A percentile compares a stretch with the other conserved stretches of the same genome.
Conservation (phyloP, 2,888 invertebrate genomes). For the Drosophila histrio region DNA sequence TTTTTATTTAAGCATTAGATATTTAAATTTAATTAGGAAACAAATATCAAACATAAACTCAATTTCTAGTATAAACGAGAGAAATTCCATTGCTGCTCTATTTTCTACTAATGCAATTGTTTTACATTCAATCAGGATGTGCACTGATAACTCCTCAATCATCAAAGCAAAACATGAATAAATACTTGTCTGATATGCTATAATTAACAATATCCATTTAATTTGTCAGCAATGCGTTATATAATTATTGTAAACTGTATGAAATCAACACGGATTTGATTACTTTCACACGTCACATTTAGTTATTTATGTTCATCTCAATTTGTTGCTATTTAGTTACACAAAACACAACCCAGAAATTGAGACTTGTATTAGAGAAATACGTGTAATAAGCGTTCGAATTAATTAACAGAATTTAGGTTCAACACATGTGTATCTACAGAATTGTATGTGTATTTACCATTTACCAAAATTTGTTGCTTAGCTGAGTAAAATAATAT, state of each 20-base stretch:
- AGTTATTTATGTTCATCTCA: neutral
- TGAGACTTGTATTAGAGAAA: neutral
- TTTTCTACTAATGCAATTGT: too few species aligned
- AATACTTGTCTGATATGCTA: neutral
- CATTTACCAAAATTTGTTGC: neutral
- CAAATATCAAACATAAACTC: too few species aligned
- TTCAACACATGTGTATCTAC: neutral
- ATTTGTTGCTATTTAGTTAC: neutral
- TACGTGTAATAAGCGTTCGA: neutral
- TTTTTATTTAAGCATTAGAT: too few species aligned
- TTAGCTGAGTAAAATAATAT: neutral
- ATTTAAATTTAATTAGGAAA: too few species aligned
- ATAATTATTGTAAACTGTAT: neutral
- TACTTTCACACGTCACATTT: neutral
- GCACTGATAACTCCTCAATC: too few species aligned
- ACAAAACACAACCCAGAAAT: neutral
- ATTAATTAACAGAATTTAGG: neutral
- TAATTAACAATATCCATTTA: too few species aligned
- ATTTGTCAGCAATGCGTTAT: too few species aligned
- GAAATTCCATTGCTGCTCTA: too few species aligned
- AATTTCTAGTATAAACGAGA: too few species aligned
- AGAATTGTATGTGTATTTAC: neutral
- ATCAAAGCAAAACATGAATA: neutral
- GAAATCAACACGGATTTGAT: neutral
- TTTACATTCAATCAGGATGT: too few species aligned